These are phyloP conservation scores for Umimayanthus chanpuru DNA, from an alignment of 92 coral and sea anemone genomes.

Conservation along the genomic window DNA sequence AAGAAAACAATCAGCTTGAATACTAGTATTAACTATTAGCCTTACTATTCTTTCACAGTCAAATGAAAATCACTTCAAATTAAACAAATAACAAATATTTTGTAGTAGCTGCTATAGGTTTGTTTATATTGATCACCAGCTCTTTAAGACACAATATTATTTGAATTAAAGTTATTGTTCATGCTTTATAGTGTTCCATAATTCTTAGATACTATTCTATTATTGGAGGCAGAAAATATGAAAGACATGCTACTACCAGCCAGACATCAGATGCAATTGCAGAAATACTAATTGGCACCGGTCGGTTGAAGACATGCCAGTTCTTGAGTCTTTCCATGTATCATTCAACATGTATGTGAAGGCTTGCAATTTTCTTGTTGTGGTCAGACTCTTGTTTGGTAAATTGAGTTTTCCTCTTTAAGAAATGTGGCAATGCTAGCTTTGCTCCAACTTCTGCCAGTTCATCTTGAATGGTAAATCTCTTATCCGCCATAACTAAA, in stretches of 20 bases:
- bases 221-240: conserved; percentile 58
- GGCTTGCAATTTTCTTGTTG: conserved; percentile 55
- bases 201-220: conserved; percentile 24
- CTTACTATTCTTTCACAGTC: conserved; percentile 33
- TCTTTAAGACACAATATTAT: conserved; percentile 30
- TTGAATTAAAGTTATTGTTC: conserved; percentile 30
- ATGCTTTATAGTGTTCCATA: conserved; percentile 35
- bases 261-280: conserved; percentile 58
- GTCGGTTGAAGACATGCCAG: conserved; percentile 58
- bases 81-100: conserved; percentile 12
- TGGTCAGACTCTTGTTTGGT: conserved; percentile 46
- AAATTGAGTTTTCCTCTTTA: conserved; percentile 41
- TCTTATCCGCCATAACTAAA: conserved; percentile 53
- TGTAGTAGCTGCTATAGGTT: conserved; percentile 21
- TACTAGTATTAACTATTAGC: conserved; percentile 29
- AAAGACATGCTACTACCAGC: conserved; percentile 55
- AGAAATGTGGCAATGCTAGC: conserved; percentile 44
- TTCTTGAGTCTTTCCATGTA: conserved; percentile 52
- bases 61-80: conserved; percentile 23
- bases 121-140: conserved; percentile 39
- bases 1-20: conserved; percentile 34
- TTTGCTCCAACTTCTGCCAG: conserved; percentile 48
- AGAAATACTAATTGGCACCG: conserved; percentile 49
- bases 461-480: conserved; percentile 39
- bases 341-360: conserved; percentile 54